Evolutionary conservation across 2,113 vertebrate genomes (phyloP), one percentile per base, ranked within the genome.

Genomic region (Otocyon megalotis): DNA sequence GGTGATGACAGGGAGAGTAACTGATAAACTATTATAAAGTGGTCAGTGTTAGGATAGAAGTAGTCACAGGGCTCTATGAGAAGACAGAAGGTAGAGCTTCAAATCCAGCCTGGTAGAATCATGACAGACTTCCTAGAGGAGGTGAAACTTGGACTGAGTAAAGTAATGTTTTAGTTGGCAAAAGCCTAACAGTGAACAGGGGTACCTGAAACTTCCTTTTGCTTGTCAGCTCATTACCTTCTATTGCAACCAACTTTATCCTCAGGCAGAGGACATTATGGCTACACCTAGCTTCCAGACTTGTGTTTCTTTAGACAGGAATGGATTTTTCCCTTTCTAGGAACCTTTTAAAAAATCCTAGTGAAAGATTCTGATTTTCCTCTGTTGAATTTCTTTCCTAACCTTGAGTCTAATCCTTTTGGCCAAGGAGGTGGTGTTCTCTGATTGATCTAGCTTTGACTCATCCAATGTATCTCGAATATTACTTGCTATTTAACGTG

Each of bases 311-410:
- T 69, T n/a, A 96, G 20, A 79, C 11, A 54, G 24, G 15, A 62
- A 58, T 74, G 0, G 16, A 43, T 43, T 82, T 92, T 37, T 93
- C 2, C 53, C 6, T 24, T 96, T 77, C 30, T 22, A 85, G n/a
- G 15, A 80, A 32, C 11, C 5, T 80, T 69, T 17, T 62, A 60
- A 93, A 94, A 96, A 80, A 20, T 35, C 17, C 8, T 28, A 22
- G 1, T 8, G 11, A 80, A 81, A 92, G 13, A 53, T 82, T 72
- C 22, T 71, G 7, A 43, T 30, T 74, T 89, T 22, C 22, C 19
- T 89, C 5, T 15, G 10, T 79, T 89, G 35, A 48, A 48, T 80
- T 87, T 91, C 20, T 82, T 96, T 86, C 37, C 19, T 71, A 94
- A 58, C 13, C 1, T 0, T 22, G 54, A 19, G 3, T n/a, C 19